These are phyloP conservation scores for Apostichopus japonicus DNA, from an alignment of 35 echinoderm and acorn worm species.

Conservation along the genomic window DNA sequence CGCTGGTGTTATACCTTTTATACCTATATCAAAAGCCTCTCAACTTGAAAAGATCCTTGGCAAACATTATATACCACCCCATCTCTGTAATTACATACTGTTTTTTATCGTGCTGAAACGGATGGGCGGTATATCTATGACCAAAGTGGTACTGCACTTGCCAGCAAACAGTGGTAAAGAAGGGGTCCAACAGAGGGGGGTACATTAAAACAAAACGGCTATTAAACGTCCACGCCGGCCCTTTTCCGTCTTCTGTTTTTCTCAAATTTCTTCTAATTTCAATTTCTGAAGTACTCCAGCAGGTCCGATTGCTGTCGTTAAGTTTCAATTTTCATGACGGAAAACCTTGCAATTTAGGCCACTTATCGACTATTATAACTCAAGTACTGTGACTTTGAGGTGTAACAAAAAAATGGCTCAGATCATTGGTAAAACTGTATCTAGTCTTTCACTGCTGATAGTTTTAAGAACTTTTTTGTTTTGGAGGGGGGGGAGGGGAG, in stretches of 20 bases:
- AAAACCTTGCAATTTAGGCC: not conserved
- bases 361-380: not conserved
- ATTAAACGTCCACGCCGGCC: not conserved
- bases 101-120: not conserved
- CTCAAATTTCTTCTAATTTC: not conserved
- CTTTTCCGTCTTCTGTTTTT: not conserved
- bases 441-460: no score
- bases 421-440: no score
- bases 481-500: no score
- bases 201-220: not conserved
- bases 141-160: not conserved
- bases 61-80: not conserved
- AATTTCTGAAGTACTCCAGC: not conserved
- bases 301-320: not conserved
- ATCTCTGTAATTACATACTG: not conserved
- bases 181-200: not conserved
- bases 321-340: not conserved
- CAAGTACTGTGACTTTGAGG: not conserved
- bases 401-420: no score
- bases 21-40: not conserved
- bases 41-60: not conserved
- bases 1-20: no score
- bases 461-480: no score
- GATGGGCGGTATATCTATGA: not conserved
- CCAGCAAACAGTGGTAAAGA: not conserved